Conservation (phyloP, 2,797 vertebrate genomes). For the Sebastiscus albofasciatus region DNA sequence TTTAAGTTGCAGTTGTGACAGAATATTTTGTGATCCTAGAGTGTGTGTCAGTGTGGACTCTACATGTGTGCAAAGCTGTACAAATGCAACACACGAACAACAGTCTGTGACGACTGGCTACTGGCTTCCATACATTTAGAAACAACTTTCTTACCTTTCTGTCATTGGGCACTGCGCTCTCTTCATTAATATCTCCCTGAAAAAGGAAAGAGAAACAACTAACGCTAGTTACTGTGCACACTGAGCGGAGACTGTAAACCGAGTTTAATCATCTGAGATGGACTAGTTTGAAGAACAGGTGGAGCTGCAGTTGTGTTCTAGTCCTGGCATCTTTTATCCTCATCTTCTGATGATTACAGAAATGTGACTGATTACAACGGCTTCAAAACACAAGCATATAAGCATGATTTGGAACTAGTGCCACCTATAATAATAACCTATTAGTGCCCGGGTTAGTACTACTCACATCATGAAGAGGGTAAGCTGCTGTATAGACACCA, state of each 20-base stretch:
- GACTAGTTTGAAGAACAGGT: not conserved
- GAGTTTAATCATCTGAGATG: not conserved
- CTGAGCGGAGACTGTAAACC: not conserved
- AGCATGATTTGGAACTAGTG: not conserved
- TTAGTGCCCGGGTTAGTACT: not conserved
- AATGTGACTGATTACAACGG: not conserved
- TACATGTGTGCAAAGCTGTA: not conserved
- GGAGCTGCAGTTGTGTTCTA: not conserved
- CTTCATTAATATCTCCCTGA: conserved; percentile 92
- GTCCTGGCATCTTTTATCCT: not conserved
- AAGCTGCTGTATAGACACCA: conserved; percentile 93
- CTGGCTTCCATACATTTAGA: not conserved
- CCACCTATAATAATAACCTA: not conserved
- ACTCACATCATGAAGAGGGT: conserved; percentile 97
- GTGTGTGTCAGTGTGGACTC: not conserved
- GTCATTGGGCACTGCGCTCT: conserved; percentile 89
- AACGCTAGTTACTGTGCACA: not conserved
- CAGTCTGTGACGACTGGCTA: not conserved
- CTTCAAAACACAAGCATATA: not conserved
- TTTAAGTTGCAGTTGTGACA: not conserved
- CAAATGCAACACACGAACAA: not conserved
- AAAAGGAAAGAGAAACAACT: not conserved
- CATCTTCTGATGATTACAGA: not conserved
- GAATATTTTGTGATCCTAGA: not conserved
- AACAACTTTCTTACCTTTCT: conserved; percentile 87